phyloP scores from a whole-genome alignment of 2,888 invertebrate genomes.

The Hemicrepidius hirtus region DNA sequence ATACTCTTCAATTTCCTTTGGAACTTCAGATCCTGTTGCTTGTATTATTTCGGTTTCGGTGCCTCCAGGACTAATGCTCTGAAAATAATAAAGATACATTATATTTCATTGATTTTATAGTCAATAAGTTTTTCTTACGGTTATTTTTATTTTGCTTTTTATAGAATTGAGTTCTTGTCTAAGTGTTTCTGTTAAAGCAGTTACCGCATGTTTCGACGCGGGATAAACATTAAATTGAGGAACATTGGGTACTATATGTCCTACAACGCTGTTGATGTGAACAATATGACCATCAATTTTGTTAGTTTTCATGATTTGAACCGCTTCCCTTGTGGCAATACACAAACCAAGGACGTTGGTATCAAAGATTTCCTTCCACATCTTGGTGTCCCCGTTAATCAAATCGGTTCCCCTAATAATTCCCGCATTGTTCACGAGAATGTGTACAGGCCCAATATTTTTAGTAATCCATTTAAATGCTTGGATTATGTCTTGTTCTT shows the following conservation, averaged over 20 bases:
- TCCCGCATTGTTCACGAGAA: conserved; percentile 55
- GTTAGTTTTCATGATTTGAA: conserved; percentile 56
- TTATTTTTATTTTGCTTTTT: background rate
- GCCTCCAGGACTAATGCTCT: conserved; percentile 80
- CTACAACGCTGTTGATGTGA: conserved; percentile 20
- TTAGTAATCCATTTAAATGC: conserved; percentile 52
- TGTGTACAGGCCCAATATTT: conserved; percentile 52
- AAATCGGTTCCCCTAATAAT: conserved; percentile 41
- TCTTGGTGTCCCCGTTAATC: conserved; percentile 53
- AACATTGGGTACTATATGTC: conserved; percentile 4
- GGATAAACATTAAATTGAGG: conserved; percentile 5
- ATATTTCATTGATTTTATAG: too few relatives aligned
- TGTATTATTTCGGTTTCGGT: conserved; percentile 73
- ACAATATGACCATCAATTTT: conserved; percentile 48
- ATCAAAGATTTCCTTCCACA: conserved; percentile 58
- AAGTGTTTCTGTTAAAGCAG: conserved; percentile 12
- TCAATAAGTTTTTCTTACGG: conserved; percentile 5
- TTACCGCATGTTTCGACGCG: conserved; percentile 13
- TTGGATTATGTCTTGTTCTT: conserved; percentile 46
- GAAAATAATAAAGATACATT: conserved; percentile 53
- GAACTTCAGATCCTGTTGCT: too few relatives aligned
- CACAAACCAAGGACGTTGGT: conserved; percentile 56
- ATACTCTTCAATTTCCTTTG: too few relatives aligned
- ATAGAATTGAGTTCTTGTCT: conserved; percentile 9
- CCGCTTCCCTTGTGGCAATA: conserved; percentile 54